Evolutionary conservation across 2,888 invertebrate genomes (phyloP).

Genomic region (Plagiodera versicolora): DNA sequence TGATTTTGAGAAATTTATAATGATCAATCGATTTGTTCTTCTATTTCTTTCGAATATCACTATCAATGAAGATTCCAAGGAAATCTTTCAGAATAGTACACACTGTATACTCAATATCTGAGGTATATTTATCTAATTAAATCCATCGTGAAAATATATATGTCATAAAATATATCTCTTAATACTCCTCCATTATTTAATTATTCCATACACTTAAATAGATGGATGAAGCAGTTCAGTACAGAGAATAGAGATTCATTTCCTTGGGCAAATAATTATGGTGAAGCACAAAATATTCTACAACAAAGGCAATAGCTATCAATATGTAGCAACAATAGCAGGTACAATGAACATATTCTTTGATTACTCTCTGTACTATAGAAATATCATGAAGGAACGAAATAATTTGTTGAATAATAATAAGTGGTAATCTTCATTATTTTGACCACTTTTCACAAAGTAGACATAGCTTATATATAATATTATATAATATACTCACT

Average conservation of each 20-base stretch:
- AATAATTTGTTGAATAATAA: neutral
- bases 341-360: conserved; percentile 35
- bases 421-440: too few relatives aligned
- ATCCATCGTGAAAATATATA: neutral
- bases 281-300: conserved; percentile 17
- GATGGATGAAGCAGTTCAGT: neutral
- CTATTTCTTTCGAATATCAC: too few relatives aligned
- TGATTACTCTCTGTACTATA: neutral
- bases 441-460: too few relatives aligned
- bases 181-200: neutral
- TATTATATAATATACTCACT: too few relatives aligned
- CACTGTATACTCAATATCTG: too few relatives aligned
- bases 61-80: too few relatives aligned
- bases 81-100: too few relatives aligned
- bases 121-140: too few relatives aligned
- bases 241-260: neutral
- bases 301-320: conserved; percentile 40
- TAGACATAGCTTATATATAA: too few relatives aligned
- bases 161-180: neutral
- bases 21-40: too few relatives aligned
- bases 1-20: too few relatives aligned
- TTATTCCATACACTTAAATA: neutral
- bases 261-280: neutral
- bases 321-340: conserved; percentile 47
- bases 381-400: neutral